These are phyloP conservation scores for Sycophaga agraensis DNA, from an alignment of 1,140 invertebrate genomes.

Conservation along the genomic window DNA sequence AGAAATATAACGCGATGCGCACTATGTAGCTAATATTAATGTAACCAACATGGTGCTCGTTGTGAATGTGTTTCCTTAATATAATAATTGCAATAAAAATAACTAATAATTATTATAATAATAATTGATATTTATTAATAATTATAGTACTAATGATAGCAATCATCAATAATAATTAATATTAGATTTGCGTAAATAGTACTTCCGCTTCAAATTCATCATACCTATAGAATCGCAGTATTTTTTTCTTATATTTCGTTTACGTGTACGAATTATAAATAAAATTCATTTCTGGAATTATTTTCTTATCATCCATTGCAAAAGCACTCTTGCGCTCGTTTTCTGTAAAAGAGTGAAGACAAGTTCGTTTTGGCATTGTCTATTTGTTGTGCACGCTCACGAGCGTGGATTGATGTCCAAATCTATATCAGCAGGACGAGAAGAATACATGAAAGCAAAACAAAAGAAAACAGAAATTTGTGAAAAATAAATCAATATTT, in stretches of 20 bases:
- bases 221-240: slow-evolving; percentile 2
- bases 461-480: slow-evolving; percentile 29
- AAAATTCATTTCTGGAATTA: slow-evolving; percentile 41
- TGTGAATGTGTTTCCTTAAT: slow-evolving; percentile 32
- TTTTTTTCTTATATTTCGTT: slow-evolving; percentile 25
- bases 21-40: slow-evolving; percentile 2
- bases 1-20: slow-evolving; percentile 5
- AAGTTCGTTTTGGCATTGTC: slow-evolving; percentile 34
- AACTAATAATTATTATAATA: slow-evolving; percentile 12
- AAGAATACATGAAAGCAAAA: slow-evolving; percentile 40
- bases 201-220: slow-evolving; percentile 12
- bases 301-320: slow-evolving; percentile 43
- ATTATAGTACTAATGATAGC: slow-evolving; percentile 1
- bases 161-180: slow-evolving; percentile 15
- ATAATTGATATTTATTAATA: neutral
- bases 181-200: slow-evolving; percentile 17
- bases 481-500: too few species aligned
- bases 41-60: slow-evolving; percentile 34
- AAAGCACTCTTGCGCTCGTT: slow-evolving; percentile 47
- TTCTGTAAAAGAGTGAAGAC: slow-evolving; percentile 45
- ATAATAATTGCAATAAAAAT: slow-evolving; percentile 25
- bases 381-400: slow-evolving; percentile 31
- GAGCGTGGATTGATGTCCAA: slow-evolving; percentile 45
- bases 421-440: slow-evolving; percentile 36
- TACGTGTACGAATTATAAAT: slow-evolving; percentile 46